Evolutionary conservation across 2,888 invertebrate species (phyloP).

Genomic region (Anaspis maculata): DNA sequence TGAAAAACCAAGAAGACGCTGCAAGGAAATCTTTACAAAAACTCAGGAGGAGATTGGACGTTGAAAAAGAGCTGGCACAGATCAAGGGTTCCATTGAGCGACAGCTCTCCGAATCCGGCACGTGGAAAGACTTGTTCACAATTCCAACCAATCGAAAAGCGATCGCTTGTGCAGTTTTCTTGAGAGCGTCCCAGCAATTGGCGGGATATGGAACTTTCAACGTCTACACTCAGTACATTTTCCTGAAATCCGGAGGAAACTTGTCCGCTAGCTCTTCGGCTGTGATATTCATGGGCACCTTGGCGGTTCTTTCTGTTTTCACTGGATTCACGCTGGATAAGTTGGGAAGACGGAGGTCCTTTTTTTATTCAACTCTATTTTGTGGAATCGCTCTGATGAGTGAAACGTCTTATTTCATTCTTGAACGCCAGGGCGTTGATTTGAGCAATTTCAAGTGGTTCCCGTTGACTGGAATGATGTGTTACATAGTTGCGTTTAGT

Average conservation of each 20-base stretch:
- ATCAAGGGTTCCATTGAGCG: slow-evolving; percentile 26
- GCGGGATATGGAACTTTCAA: slow-evolving; percentile 27
- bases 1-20: slow-evolving; percentile 21
- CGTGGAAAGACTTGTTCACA: slow-evolving; percentile 28
- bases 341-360: slow-evolving; percentile 22
- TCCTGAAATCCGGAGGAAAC: slow-evolving; percentile 31
- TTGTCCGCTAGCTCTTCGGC: slow-evolving; percentile 27
- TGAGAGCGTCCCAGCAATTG: slow-evolving; percentile 30
- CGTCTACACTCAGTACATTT: no score
- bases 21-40: slow-evolving; percentile 24
- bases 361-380: slow-evolving; percentile 21
- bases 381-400: no score
- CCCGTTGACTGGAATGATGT: no score
- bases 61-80: slow-evolving; percentile 22
- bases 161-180: slow-evolving; percentile 24
- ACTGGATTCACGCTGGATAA: slow-evolving; percentile 21
- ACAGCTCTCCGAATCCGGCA: slow-evolving; percentile 32
- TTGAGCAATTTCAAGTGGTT: no score
- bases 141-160: slow-evolving; percentile 29
- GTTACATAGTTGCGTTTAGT: no score
- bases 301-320: slow-evolving; percentile 17
- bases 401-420: no score
- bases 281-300: slow-evolving; percentile 21
- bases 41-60: slow-evolving; percentile 22
- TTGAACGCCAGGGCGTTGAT: no score